These are phyloP conservation scores for Carassius carassius DNA, from an alignment of 2,113 vertebrate species.

Conservation along the genomic window DNA sequence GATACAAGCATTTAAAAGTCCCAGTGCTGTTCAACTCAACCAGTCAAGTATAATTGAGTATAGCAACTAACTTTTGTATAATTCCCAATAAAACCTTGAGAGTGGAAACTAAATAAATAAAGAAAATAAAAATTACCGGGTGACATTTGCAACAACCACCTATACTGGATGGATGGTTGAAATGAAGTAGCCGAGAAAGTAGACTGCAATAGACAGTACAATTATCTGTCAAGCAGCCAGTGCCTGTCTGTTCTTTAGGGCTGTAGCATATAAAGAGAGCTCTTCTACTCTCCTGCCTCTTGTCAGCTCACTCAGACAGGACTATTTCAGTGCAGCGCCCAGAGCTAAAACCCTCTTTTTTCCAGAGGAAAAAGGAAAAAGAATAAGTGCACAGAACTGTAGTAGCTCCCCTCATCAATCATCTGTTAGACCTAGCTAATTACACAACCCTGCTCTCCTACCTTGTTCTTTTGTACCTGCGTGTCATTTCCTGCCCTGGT, in stretches of 20 bases:
- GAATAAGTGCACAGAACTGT: neutral
- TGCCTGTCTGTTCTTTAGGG: slow-evolving; percentile 1
- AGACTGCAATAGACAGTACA: slow-evolving; percentile 20
- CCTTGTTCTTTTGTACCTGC: slow-evolving; percentile 11
- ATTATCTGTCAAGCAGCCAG: slow-evolving; percentile 11
- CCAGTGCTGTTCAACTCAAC: neutral
- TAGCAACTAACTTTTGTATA: neutral
- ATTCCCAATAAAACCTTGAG: neutral
- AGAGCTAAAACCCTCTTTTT: slow-evolving; percentile 5
- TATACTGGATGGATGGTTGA: slow-evolving; percentile 9
- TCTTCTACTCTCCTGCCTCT: slow-evolving; percentile 20
- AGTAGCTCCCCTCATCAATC: slow-evolving; percentile 45
- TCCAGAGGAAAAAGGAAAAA: neutral
- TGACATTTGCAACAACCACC: slow-evolving; percentile 20
- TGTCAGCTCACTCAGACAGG: slow-evolving; percentile 29
- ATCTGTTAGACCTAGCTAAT: slow-evolving; percentile 57
- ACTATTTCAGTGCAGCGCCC: slow-evolving; percentile 12
- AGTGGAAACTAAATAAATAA: neutral
- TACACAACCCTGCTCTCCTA: slow-evolving; percentile 36
- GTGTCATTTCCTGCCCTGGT: slow-evolving; percentile 47
- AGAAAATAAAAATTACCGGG: neutral
- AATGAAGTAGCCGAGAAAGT: neutral
- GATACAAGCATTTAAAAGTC: neutral
- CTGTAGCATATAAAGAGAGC: slow-evolving; percentile 22
- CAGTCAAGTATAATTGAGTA: neutral